A percentile compares a stretch with the other conserved stretches of the same genome.
Evolutionary conservation across 1,140 invertebrate genomes (phyloP).

Genomic region (Drosophila hydei): DNA sequence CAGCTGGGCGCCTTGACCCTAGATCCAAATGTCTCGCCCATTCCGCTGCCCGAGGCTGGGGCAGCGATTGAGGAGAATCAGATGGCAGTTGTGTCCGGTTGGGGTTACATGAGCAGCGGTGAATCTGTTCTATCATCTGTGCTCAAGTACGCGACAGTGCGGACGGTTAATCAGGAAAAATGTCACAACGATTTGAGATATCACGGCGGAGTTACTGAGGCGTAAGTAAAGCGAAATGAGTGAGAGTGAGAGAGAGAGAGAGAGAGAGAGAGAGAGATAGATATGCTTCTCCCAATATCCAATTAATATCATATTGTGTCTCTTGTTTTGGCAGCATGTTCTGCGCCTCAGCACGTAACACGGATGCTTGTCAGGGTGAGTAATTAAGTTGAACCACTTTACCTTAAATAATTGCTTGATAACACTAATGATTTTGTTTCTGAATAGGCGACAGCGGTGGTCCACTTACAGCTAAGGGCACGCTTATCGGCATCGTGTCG

Average conservation of each 20-base stretch:
- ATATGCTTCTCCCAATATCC: background rate
- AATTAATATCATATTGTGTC: conserved; percentile 26
- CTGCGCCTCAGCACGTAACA: conserved; percentile 84
- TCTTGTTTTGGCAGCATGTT: conserved; percentile 82
- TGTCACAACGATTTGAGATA: conserved; percentile 59
- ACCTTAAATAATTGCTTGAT: conserved; percentile 6
- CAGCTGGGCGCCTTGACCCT: conserved; percentile 37
- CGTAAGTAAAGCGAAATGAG: conserved; percentile 61
- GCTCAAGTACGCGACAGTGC: conserved; percentile 71
- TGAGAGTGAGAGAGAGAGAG: background rate
- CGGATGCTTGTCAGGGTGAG: conserved; percentile 82
- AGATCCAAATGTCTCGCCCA: conserved; percentile 54
- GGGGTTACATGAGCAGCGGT: conserved; percentile 75
- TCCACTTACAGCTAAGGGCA: conserved; percentile 81
- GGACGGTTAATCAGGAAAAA: conserved; percentile 68
- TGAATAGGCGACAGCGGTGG: conserved; percentile 84
- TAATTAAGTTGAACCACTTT: background rate
- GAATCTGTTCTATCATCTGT: conserved; percentile 62
- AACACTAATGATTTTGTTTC: background rate
- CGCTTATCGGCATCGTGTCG: conserved; percentile 86
- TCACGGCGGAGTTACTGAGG: conserved; percentile 73
- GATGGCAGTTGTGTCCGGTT: conserved; percentile 69
- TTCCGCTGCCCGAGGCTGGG: conserved; percentile 50
- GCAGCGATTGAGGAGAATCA: conserved; percentile 49
- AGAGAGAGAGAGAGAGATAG: too few species aligned